Evolutionary conservation across 2,113 vertebrate genomes (phyloP).

Genomic region (Lucifuga dentata): DNA sequence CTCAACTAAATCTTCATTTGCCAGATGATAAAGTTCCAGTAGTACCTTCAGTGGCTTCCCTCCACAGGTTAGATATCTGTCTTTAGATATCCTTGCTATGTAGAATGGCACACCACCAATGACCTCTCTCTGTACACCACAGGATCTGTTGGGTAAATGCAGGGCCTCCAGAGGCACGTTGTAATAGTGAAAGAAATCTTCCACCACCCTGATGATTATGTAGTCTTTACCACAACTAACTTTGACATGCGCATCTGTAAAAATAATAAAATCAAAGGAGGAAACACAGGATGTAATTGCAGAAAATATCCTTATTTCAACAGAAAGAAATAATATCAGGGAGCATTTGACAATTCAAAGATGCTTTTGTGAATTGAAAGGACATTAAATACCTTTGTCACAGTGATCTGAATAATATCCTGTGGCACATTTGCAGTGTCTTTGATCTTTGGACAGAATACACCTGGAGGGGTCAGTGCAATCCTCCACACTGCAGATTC

Average conservation of each 20-base stretch:
- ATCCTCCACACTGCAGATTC: conserved; percentile 66
- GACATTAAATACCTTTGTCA: conserved; percentile 66
- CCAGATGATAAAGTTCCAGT: background rate
- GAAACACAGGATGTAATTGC: too few relatives aligned
- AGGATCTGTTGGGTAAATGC: conserved; percentile 75
- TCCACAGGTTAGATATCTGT: conserved; percentile 73
- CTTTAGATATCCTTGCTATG: conserved; percentile 64
- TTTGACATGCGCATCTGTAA: conserved; percentile 69
- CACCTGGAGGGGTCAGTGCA: conserved; percentile 67
- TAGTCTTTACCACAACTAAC: conserved; percentile 73
- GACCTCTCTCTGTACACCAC: conserved; percentile 58
- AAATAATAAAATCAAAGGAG: background rate
- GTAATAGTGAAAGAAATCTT: conserved; percentile 79
- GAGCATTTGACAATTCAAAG: too few relatives aligned
- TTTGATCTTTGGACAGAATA: conserved; percentile 54
- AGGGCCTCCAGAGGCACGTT: conserved; percentile 69
- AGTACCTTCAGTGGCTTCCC: conserved; percentile 70
- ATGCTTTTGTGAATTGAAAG: too few relatives aligned
- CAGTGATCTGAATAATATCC: conserved; percentile 77
- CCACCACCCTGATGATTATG: conserved; percentile 62
- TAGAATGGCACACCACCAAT: conserved; percentile 62
- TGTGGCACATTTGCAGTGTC: conserved; percentile 70
- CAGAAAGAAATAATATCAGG: too few relatives aligned
- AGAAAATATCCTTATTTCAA: too few relatives aligned
- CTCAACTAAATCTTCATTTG: background rate